Base-by-base conservation (phyloP, 2,113 vertebrate genomes). In the Rutilus rutilus region DNA sequence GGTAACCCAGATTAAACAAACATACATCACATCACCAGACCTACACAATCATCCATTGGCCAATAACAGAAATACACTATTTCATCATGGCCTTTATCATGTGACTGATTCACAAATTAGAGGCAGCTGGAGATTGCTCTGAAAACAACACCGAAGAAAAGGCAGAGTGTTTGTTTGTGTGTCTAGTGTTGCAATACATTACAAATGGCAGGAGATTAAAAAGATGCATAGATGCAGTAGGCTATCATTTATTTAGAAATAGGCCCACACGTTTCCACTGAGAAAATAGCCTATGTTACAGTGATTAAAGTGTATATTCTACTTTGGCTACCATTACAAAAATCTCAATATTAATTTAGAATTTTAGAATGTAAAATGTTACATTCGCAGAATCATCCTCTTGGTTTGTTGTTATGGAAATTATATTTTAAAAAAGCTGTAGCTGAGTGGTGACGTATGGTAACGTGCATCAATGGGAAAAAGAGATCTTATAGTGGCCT, bases 51-150 rank as follows among this genome's bases (percentile, higher is more conserved):
- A 10, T 71, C 36, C 11, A 42, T 73, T 73, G 36, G 21, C 2
- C 73, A 25, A 75, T 27, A 7, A 25, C 23, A n/a, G 71, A 74
- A 75, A 75, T 47, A 14, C 12, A 45, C 23, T 74, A n/a, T 74
- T 74, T 74, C 11, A 42, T 42, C 21, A 42, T 73, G 8, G 73
- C 14, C n/a, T 50, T 75, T 27, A 27, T 27, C n/a, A 47, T 47
- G 71, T 74, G 42, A 47, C 73, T 75, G n/a, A 75, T 47, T 42
- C n/a, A 75, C 11, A 50, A 75, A 75, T 75, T 27, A 75, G n/a
- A n/a, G n/a, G 42, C 73, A 75, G 42, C 73, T 75, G 42, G 73
- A 50, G n/a, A 47, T 17, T 33, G 27, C 27, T 15, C 27, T 50
- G n/a, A 75, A 74, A 74, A 47, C n/a, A 75, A 27, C 23, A 47